Conservation (phyloP, 2,888 invertebrate genomes). For the Pristionchus maxplancki region DNA sequence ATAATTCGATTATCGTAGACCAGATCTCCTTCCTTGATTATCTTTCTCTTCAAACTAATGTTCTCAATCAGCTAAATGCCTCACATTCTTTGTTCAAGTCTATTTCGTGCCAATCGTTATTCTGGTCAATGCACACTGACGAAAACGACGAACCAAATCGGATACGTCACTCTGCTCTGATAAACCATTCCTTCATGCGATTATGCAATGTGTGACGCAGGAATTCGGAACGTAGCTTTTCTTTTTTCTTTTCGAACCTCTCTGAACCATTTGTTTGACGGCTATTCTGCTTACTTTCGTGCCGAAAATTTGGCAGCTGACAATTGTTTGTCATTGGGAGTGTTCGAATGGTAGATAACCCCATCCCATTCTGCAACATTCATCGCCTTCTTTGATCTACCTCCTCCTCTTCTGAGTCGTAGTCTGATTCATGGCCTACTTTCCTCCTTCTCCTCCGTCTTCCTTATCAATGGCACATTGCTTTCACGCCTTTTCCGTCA, state of each 20-base stretch:
- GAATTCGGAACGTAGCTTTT: neutral
- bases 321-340: neutral
- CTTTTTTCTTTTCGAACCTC: neutral
- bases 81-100: too few species aligned
- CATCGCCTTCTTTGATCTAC: conserved; percentile 12
- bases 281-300: conserved; percentile 3
- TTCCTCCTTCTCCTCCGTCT: neutral
- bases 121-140: too few species aligned
- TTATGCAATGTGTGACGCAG: neutral
- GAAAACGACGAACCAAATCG: neutral
- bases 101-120: too few species aligned
- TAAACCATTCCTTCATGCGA: neutral
- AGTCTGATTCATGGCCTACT: conserved; percentile 6
- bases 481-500: conserved; percentile 13
- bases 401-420: neutral
- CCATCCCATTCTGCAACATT: neutral
- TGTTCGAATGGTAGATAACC: neutral
- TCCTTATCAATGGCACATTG: conserved; percentile 23
- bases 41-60: neutral
- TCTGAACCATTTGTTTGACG: neutral
- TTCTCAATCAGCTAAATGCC: neutral
- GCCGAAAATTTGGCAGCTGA: neutral
- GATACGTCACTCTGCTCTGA: neutral
- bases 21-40: neutral
- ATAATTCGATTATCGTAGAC: neutral